Conservation (phyloP, 2,888 invertebrate species). For the Stenodema calcarata region DNA sequence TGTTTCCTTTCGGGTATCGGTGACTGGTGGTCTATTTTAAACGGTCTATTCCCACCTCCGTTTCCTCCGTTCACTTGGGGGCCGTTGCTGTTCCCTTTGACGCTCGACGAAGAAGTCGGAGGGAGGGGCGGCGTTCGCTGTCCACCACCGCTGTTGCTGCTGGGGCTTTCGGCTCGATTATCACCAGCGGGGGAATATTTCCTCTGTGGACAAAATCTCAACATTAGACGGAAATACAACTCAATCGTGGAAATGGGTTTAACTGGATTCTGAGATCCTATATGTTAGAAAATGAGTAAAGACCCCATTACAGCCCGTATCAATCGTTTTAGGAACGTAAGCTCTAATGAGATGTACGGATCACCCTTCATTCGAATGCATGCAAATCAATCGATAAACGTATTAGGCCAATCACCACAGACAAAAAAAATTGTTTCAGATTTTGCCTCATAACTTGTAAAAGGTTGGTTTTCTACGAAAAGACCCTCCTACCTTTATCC, state of each 20-base stretch:
- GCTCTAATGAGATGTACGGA: too few relatives aligned
- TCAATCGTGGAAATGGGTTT: constrained; percentile 60
- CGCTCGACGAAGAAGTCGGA: constrained; percentile 68
- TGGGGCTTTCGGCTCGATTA: constrained; percentile 61
- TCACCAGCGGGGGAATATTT: constrained; percentile 70
- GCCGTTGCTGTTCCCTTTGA: constrained; percentile 63
- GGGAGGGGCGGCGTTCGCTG: constrained; percentile 65
- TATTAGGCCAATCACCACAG: too few relatives aligned
- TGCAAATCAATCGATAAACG: too few relatives aligned
- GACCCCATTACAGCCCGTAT: too few relatives aligned
- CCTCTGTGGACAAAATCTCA: constrained; percentile 63
- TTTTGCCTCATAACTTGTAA: too few relatives aligned
- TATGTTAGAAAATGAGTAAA: too few relatives aligned
- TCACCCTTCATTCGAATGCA: too few relatives aligned
- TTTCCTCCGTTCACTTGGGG: constrained; percentile 31
- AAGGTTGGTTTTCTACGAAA: too few relatives aligned
- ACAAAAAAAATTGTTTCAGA: too few relatives aligned
- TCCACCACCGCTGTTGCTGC: constrained; percentile 57
- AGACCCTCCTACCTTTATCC: too few relatives aligned
- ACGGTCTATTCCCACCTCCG: constrained; percentile 56
- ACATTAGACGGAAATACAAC: neutral
- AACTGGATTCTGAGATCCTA: neutral
- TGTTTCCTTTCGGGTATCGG: constrained; percentile 93
- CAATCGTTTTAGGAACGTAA: too few relatives aligned
- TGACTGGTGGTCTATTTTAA: constrained; percentile 88